phyloP scores from a whole-genome alignment of 2,113 vertebrate genomes.

The Barnardius zonarius region DNA sequence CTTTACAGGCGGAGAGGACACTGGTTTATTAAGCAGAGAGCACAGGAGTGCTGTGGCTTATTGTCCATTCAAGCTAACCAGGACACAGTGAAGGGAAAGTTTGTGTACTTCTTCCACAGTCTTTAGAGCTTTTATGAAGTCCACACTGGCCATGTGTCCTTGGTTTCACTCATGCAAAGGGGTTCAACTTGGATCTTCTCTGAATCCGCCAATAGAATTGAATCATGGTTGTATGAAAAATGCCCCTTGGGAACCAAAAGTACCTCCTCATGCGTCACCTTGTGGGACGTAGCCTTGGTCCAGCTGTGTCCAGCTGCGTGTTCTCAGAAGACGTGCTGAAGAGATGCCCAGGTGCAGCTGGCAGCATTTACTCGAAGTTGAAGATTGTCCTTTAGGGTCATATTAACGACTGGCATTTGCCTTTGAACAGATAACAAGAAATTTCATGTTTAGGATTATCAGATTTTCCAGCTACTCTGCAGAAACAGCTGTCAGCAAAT shows the following conservation, averaged over 20 bases:
- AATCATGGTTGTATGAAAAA: not conserved
- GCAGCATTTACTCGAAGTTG: not conserved
- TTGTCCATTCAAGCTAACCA: not conserved
- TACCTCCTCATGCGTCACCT: not conserved
- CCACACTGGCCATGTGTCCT: not conserved
- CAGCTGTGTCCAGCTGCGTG: not conserved
- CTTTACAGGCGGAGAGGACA: no score
- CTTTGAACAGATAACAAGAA: slow-evolving; percentile 42
- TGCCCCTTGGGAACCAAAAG: not conserved
- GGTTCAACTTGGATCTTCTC: not conserved
- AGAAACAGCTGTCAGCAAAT: slow-evolving; percentile 62
- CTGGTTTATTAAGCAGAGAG: not conserved
- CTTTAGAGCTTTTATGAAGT: not conserved
- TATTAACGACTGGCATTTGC: not conserved
- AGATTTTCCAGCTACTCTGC: slow-evolving; percentile 43
- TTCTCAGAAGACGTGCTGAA: not conserved
- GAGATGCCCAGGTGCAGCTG: not conserved
- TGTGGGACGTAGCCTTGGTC: not conserved
- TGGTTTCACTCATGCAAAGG: not conserved
- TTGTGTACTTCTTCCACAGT: not conserved
- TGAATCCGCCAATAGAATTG: not conserved
- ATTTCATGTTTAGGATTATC: slow-evolving; percentile 49
- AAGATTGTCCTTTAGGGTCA: not conserved
- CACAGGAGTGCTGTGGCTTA: not conserved
- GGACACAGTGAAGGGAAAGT: not conserved